phyloP scores from a whole-genome alignment of 2,888 invertebrate species.

The Acanthopleura granulata region DNA sequence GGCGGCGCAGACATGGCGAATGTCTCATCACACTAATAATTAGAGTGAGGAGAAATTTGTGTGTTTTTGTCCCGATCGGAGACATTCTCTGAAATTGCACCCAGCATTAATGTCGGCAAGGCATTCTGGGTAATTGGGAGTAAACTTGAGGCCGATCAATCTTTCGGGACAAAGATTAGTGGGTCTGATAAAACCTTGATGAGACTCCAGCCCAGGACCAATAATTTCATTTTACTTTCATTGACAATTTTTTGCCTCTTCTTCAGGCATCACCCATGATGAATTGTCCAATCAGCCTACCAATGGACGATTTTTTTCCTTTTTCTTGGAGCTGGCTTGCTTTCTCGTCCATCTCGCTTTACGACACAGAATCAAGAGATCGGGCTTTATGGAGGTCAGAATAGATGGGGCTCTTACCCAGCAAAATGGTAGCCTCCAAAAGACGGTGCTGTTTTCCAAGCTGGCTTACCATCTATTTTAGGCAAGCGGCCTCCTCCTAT shows the following conservation, averaged over 20 bases:
- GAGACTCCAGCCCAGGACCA: slow-evolving; percentile 11
- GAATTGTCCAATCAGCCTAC: slow-evolving; percentile 7
- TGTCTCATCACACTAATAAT: not conserved
- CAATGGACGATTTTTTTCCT: slow-evolving; percentile 1
- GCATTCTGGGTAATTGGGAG: slow-evolving; percentile 17
- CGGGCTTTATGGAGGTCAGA: slow-evolving; percentile 5
- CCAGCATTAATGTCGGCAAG: slow-evolving; percentile 15
- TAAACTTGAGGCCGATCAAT: slow-evolving; percentile 12
- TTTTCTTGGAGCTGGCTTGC: not conserved
- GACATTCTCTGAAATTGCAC: slow-evolving; percentile 8
- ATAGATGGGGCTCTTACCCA: not conserved
- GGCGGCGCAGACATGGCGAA: no score
- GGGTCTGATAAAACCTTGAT: slow-evolving; percentile 14
- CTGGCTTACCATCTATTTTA: no score
- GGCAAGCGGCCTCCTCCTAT: no score
- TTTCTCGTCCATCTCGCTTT: slow-evolving; percentile 11
- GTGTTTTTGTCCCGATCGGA: slow-evolving; percentile 8
- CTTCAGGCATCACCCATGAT: slow-evolving; percentile 4
- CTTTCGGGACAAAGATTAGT: slow-evolving; percentile 16
- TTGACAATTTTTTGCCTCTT: slow-evolving; percentile 20
- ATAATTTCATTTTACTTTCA: slow-evolving; percentile 20
- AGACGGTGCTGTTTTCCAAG: no score
- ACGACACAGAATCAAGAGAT: slow-evolving; percentile 1
- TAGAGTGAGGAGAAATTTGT: slow-evolving; percentile 16
- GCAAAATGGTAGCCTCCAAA: no score